phyloP scores from a whole-genome alignment of 92 coral and sea anemone species.

The Bergia sp. region DNA sequence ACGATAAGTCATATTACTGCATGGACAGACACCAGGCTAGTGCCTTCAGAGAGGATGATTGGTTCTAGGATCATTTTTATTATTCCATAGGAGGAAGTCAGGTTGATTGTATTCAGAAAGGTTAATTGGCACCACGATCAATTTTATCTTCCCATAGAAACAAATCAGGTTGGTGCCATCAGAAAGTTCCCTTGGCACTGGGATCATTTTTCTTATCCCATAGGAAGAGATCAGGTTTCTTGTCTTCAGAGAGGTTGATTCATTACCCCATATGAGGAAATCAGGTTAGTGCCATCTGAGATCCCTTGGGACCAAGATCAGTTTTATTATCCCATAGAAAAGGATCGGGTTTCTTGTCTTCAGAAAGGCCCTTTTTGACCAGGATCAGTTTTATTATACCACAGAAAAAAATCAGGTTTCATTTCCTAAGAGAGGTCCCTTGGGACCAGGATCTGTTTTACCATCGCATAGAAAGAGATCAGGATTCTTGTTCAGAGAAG shows the following conservation, averaged over 20 bases:
- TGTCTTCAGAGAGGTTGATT: not conserved
- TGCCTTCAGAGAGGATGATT: conserved; percentile 67
- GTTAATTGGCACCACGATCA: conserved; percentile 93
- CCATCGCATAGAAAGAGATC: conserved; percentile 80
- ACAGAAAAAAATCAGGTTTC: conserved; percentile 72
- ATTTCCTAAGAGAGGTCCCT: conserved; percentile 75
- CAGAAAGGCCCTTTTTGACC: conserved; percentile 63
- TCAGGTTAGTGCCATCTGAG: conserved; percentile 61
- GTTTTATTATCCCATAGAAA: conserved; percentile 84
- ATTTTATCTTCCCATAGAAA: conserved; percentile 83
- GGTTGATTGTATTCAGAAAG: conserved; percentile 64
- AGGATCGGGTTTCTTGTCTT: conserved; percentile 72
- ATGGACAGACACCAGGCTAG: not conserved
- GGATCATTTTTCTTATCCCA: conserved; percentile 88
- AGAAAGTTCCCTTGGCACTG: conserved; percentile 91
- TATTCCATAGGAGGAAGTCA: conserved; percentile 89
- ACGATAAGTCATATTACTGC: no score
- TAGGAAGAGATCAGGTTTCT: conserved; percentile 85
- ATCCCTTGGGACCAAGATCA: conserved; percentile 98
- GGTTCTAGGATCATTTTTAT: conserved; percentile 96
- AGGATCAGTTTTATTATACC: conserved; percentile 91
- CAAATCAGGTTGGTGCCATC: conserved; percentile 75
- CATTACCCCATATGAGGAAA: conserved; percentile 18
- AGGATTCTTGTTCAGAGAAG: conserved; percentile 61
- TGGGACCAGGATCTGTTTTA: conserved; percentile 98